A percentile compares a stretch with the other conserved stretches of the same genome.
phyloP scores from a whole-genome alignment of 1,140 invertebrate species.

The Penaeus chinensis region DNA sequence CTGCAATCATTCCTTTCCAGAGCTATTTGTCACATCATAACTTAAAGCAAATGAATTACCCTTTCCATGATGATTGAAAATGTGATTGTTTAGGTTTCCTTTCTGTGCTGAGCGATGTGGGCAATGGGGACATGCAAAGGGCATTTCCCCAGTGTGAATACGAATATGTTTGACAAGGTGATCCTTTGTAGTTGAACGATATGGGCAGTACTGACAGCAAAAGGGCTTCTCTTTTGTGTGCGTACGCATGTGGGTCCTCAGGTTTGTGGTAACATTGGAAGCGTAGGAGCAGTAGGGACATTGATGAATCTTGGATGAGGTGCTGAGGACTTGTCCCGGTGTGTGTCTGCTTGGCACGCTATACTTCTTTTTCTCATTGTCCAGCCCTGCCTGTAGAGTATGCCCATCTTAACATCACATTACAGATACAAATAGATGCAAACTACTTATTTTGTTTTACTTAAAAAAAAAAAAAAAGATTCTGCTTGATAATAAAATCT shows the following conservation, averaged over 20 bases:
- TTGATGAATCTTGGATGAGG: constrained; percentile 36
- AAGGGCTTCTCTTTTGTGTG: constrained; percentile 55
- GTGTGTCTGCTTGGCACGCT: constrained; percentile 27
- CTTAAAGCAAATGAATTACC: not conserved
- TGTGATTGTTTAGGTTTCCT: constrained; percentile 40
- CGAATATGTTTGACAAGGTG: constrained; percentile 44
- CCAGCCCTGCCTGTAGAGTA: constrained; percentile 49
- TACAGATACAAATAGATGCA: too few species aligned
- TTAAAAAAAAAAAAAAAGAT: too few species aligned
- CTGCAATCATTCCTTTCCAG: not conserved
- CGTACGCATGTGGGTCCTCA: constrained; percentile 50
- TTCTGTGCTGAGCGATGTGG: constrained; percentile 45
- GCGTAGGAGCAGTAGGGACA: constrained; percentile 52
- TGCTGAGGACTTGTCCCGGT: constrained; percentile 15
- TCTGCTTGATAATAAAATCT: too few species aligned
- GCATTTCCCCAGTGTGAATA: constrained; percentile 41
- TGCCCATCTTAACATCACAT: constrained; percentile 31
- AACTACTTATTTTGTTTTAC: too few species aligned
- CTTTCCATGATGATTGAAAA: constrained; percentile 25
- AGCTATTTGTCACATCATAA: not conserved
- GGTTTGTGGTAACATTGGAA: constrained; percentile 45
- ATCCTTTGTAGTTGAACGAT: constrained; percentile 50
- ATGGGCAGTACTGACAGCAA: constrained; percentile 35
- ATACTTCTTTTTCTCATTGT: constrained; percentile 41
- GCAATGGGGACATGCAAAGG: constrained; percentile 40